Evolutionary conservation across 1,140 invertebrate species (phyloP).

Genomic region (Papilio xuthus): DNA sequence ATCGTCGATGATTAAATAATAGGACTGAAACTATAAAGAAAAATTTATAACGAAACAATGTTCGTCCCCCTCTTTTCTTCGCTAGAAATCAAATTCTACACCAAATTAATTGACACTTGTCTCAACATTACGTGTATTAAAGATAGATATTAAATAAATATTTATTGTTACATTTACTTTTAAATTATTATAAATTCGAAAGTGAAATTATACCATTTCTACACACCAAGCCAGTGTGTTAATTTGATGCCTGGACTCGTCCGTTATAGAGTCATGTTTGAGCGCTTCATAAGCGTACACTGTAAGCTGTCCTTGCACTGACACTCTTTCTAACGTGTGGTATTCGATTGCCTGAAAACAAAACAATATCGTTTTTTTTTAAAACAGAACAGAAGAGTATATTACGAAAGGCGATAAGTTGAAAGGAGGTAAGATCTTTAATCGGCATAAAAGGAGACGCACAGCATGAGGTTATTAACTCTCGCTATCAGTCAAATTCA

Average conservation of each 20-base stretch:
- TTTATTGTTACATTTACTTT: too few relatives aligned
- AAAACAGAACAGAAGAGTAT: too few relatives aligned
- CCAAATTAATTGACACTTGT: background rate
- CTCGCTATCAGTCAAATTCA: too few relatives aligned
- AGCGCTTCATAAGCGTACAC: constrained; percentile 18
- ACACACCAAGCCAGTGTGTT: constrained; percentile 95
- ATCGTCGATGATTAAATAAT: constrained; percentile 93
- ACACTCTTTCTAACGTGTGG: constrained; percentile 19
- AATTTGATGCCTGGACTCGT: constrained; percentile 72
- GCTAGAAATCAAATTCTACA: background rate
- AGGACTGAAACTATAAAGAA: constrained; percentile 87
- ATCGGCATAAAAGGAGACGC: too few relatives aligned
- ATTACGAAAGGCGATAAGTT: too few relatives aligned
- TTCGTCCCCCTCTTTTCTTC: too few relatives aligned
- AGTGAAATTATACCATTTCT: constrained; percentile 91
- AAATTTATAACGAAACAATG: background rate
- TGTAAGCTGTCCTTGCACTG: constrained; percentile 22
- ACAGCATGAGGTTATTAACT: too few relatives aligned
- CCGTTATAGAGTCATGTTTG: constrained; percentile 2
- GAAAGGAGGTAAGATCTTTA: too few relatives aligned
- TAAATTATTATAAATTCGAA: too few relatives aligned
- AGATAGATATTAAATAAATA: too few relatives aligned
- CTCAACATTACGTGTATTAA: too few relatives aligned
- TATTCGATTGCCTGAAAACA: constrained; percentile 26
- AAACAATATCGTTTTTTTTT: background rate